These are phyloP conservation scores for Synaphobranchus kaupii DNA, from an alignment of 2,797 vertebrate genomes.

Conservation along the genomic window DNA sequence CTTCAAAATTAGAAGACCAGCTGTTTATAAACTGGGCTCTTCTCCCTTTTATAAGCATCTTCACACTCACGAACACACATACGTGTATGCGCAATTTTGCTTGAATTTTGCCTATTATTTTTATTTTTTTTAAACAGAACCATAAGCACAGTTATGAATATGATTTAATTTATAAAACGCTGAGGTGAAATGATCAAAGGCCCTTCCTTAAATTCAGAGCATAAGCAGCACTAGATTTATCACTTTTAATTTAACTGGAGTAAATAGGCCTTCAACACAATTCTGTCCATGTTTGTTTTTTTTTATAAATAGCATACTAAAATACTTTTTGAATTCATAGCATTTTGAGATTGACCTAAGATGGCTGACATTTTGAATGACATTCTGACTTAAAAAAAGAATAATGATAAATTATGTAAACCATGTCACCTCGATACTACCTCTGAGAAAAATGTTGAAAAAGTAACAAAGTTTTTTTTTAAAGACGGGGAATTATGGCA, in stretches of 20 bases:
- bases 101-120: background rate
- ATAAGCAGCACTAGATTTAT: background rate
- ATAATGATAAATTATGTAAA: too few species aligned
- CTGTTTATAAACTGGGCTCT: constrained; percentile 25
- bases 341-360: background rate
- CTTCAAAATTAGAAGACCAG: constrained; percentile 43
- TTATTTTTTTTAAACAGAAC: background rate
- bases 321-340: constrained; percentile 9
- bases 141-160: background rate
- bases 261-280: constrained; percentile 19
- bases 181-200: background rate
- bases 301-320: background rate
- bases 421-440: background rate
- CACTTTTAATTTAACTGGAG: background rate
- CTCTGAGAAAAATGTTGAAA: constrained; percentile 1
- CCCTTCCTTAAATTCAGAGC: constrained; percentile 15
- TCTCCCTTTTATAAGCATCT: constrained; percentile 43
- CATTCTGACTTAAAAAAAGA: background rate
- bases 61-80: background rate
- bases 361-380: constrained; percentile 13
- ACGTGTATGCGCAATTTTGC: background rate
- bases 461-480: constrained; percentile 31
- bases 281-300: background rate
- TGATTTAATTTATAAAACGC: background rate
- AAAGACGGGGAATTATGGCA: constrained; percentile 29